Percentiles rank a stretch among this genome's conserved stretches.
Conservation (phyloP, 1,140 invertebrate genomes). For the Ceratina calcarata region DNA sequence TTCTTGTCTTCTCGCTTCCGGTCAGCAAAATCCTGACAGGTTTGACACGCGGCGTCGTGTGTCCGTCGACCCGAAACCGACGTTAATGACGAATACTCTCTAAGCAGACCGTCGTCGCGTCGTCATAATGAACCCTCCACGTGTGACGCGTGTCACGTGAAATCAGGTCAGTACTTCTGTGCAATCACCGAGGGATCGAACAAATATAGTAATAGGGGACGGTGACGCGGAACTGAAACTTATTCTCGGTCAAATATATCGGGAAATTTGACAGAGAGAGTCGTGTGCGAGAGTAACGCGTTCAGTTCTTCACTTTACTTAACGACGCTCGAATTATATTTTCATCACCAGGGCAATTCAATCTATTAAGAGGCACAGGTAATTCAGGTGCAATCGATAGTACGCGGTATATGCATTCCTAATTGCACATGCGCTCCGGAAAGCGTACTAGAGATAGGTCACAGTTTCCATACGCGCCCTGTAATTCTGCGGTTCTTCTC, state of each 20-base stretch:
- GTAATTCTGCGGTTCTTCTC: slow-evolving; percentile 32
- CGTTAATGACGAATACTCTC: slow-evolving; percentile 32
- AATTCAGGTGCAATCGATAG: slow-evolving; percentile 7
- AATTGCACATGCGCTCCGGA: slow-evolving; percentile 42
- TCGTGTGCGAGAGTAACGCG: not conserved
- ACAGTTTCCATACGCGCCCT: slow-evolving; percentile 36
- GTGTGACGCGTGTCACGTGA: slow-evolving; percentile 16
- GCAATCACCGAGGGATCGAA: slow-evolving; percentile 12
- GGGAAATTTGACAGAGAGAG: too few species aligned
- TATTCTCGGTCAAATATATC: not conserved
- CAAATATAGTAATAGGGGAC: too few species aligned
- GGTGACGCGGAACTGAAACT: not conserved
- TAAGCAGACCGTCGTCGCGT: slow-evolving; percentile 1
- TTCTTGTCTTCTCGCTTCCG: slow-evolving; percentile 8
- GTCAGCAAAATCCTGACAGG: not conserved
- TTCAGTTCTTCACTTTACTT: not conserved
- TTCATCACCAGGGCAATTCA: not conserved
- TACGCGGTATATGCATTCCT: slow-evolving; percentile 15
- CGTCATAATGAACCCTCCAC: slow-evolving; percentile 47
- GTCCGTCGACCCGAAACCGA: slow-evolving; percentile 30
- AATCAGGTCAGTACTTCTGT: slow-evolving; percentile 35
- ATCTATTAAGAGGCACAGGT: not conserved
- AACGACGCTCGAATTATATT: not conserved
- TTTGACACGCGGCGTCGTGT: slow-evolving; percentile 25
- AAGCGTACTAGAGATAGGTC: slow-evolving; percentile 25